Conservation (phyloP, 2,797 vertebrate genomes). For the Borostomias antarcticus region DNA sequence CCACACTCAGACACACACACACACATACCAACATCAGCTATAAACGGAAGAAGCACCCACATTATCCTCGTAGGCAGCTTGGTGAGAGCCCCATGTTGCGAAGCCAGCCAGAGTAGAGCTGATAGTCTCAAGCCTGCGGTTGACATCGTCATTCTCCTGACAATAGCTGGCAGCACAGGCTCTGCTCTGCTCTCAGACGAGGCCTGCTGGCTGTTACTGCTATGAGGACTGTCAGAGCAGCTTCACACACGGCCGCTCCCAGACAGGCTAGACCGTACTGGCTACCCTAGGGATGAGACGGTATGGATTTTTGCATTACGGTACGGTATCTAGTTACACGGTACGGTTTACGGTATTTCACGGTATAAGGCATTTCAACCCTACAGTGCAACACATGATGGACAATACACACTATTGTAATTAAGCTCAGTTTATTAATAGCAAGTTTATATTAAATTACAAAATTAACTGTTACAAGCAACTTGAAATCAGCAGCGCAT, state of each 20-base stretch:
- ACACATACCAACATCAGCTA: neutral
- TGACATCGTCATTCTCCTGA: constrained; percentile 41
- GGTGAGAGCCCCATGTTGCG: no score
- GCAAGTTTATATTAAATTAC: no score
- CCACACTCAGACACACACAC: neutral
- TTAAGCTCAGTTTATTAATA: no score
- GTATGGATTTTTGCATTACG: no score
- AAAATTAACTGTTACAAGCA: no score
- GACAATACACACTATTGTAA: no score
- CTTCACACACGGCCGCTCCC: constrained; percentile 20
- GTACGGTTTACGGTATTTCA: no score
- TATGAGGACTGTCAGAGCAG: constrained; percentile 47
- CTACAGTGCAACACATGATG: no score
- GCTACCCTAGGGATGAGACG: constrained; percentile 4
- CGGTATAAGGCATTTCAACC: no score
- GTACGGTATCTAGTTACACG: no score
- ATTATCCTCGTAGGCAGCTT: neutral
- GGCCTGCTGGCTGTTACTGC: constrained; percentile 38
- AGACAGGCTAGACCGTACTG: neutral
- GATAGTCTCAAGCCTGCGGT: constrained; percentile 26
- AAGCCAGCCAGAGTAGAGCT: neutral
- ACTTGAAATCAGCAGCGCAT: no score
- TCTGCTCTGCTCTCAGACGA: constrained; percentile 25
- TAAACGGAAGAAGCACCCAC: no score
- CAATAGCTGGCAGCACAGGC: constrained; percentile 39